Evolutionary conservation across 2,113 vertebrate genomes (phyloP), one percentile per base, ranked within the genome.

Genomic region (Glaucidium brasilianum): DNA sequence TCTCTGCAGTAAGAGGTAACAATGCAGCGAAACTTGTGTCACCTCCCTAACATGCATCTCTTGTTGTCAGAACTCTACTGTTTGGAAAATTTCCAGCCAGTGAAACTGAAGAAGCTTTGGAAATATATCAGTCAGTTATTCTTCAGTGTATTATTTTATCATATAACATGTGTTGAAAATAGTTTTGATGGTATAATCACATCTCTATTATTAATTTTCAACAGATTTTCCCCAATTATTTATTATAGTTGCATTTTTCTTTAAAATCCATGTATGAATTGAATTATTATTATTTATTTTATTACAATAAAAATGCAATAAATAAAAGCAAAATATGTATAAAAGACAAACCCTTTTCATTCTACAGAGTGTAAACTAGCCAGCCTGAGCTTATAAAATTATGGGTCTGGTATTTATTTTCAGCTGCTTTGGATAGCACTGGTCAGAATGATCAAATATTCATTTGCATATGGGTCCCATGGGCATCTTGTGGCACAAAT

Each of bases 371-470:
- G 45, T 76, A 85, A 96, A 83, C 37, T 79, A 93, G 21, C 14
- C 49, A 90, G 49, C 32, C 55, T 50, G n/a, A 94, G 32, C 45
- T 92, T 80, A 26, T 53, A 80, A 83, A 30, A 55, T 72, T 6
- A 77, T 92, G 2, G 0, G 15, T 47, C 22, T 82, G 49, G 29
- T 94, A 50, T 91, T 95, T 93, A 69, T 88, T 94, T 94, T 95
- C 79, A 71, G 55, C 47, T 92, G 50, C 50, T 88, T 92, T 86
- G 29, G 63, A 85, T 62, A 79, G 10, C 50, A 84, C 41, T 37
- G 37, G 79, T 53, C 72, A 91, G 41, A 96, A 92, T 62, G 63
- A 91, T 94, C 72, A 92, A 95, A 94, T 88, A 91, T 35, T 80
- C 32, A 92, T 94, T 83, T 92, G 55, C 75, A 55, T 91, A n/a